Percentiles rank a stretch among this genome's conserved stretches.
These are phyloP conservation scores for Meandrina meandrites DNA, from an alignment of 92 coral and sea anemone genomes.

Conservation along the genomic window DNA sequence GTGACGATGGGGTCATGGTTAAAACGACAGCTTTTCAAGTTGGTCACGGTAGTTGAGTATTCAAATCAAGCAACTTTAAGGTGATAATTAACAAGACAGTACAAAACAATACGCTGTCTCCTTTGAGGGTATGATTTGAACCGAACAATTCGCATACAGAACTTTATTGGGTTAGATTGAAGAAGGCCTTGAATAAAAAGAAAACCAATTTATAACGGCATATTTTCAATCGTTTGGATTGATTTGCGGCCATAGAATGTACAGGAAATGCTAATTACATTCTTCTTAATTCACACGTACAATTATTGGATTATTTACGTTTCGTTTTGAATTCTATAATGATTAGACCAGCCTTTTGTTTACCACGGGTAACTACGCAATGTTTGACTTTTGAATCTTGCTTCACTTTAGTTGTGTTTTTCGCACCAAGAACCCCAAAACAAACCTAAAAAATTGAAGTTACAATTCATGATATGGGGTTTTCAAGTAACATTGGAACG, in stretches of 20 bases:
- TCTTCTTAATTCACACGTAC: conserved; percentile 11
- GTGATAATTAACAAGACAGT: neutral
- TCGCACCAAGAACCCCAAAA: neutral
- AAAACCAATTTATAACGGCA: too few relatives aligned
- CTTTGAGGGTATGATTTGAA: neutral
- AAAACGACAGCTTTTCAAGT: too few relatives aligned
- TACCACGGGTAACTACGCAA: neutral
- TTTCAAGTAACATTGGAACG: neutral
- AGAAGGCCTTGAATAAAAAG: too few relatives aligned
- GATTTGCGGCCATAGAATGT: neutral
- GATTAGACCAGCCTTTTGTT: neutral
- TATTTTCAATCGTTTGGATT: neutral
- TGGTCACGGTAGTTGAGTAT: too few relatives aligned
- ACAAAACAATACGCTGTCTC: neutral
- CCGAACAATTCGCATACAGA: neutral
- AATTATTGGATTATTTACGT: conserved; percentile 25
- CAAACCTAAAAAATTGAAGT: neutral
- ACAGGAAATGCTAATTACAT: conserved; percentile 38
- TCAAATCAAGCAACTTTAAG: too few relatives aligned
- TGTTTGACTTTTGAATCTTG: neutral
- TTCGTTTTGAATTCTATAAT: neutral
- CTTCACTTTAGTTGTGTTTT: neutral
- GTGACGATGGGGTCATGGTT: too few relatives aligned
- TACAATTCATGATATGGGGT: neutral
- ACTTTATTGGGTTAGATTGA: neutral